Evolutionary conservation across 2,888 invertebrate genomes (phyloP), one percentile per base, ranked within the genome.

Genomic region (Sturmia bella): DNA sequence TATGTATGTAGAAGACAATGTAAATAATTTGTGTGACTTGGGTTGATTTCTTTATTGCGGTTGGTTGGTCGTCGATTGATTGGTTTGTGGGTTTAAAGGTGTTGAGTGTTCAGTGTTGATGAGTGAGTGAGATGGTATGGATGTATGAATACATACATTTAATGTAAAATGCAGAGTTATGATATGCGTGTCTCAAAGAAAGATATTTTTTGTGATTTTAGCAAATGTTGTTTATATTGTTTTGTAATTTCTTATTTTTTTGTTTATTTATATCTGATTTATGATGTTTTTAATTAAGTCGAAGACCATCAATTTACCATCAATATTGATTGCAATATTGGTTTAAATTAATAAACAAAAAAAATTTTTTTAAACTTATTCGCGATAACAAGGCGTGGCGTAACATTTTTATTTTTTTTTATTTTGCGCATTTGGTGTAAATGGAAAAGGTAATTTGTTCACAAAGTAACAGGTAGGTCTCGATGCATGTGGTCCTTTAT

Each of bases 161-260:
- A n/a, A n/a, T n/a, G 7, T 56, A 54, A 74, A 74, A 66, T 52
- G 48, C 56, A 32, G 50, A 77, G 50, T 81, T 77, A 81, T 63
- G 73, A 61, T 63, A 72, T 77, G 81, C 72, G 63, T 77, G 76
- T 54, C 43, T 56, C 50, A 48, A 54, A 76, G 72, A 54, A 39
- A 70, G 45, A 50, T 57, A 57, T 48, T 19, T 54, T 9, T 61
- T 68, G 13, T 7, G 32, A n/a, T n/a, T n/a, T n/a, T n/a, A 64
- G 43, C 50, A 64, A 80, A 70, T 80, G 48, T 56, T 32, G 57
- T 70, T 4, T 15, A 19, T 41, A 45, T 61, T 54, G 45, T 45
- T 63, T 73, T 37, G 43, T 73, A 41, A 77, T 61, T 70, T 45
- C 12, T 48, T 11, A 37, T 48, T 45, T 39, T 13, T 61, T 43